Evolutionary conservation across 2,888 invertebrate species (phyloP), one percentile per base, ranked within the genome.

Genomic region (Macrophya alboannulata): DNA sequence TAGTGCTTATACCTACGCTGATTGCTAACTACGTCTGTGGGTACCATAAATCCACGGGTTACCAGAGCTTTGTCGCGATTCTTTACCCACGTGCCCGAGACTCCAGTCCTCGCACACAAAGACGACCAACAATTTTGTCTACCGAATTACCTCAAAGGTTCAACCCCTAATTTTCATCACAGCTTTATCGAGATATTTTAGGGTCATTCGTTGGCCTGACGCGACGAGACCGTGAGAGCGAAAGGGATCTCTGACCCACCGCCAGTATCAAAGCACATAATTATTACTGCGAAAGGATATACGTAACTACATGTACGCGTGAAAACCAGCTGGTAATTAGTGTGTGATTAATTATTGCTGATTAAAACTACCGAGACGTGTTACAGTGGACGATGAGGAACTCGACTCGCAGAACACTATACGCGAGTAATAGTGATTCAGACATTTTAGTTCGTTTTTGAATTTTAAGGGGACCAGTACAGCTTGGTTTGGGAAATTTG

Each of bases 361-460:
- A 51, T 77, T 77, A 77, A 51, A 77, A 81, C 81, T 31, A 81
- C 59, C 37, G 43, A 81, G 81, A 81, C 62, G 43, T 62, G 43
- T n/a, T n/a, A n/a, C n/a, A n/a, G 51, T 31, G 48, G 55, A 77
- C n/a, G 37, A 51, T 15, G 37, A 17, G 15, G 15, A 77, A 77
- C 55, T 77, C 51, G 77, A 55, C 55, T 51, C 55, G 77, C 55
- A n/a, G 55, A 77, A 51, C n/a, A 37, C 51, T 31, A 55, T 77
- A 55, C 51, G 77, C 25, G n/a, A 55, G 55, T 9, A 51, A 51
- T 77, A 25, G 51, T 77, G 25, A 77, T 17, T 31, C 12, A 45
- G n/a, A 25, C 15, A 5, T 74, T 48, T n/a, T 5, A 74, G 21
- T 43, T 8, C 8, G 8, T 55, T 55, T 25, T 37, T n/a, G n/a